Evolutionary conservation across 2,113 vertebrate genomes (phyloP), one percentile per base, ranked within the genome.

Genomic region (Peromyscus maniculatus): DNA sequence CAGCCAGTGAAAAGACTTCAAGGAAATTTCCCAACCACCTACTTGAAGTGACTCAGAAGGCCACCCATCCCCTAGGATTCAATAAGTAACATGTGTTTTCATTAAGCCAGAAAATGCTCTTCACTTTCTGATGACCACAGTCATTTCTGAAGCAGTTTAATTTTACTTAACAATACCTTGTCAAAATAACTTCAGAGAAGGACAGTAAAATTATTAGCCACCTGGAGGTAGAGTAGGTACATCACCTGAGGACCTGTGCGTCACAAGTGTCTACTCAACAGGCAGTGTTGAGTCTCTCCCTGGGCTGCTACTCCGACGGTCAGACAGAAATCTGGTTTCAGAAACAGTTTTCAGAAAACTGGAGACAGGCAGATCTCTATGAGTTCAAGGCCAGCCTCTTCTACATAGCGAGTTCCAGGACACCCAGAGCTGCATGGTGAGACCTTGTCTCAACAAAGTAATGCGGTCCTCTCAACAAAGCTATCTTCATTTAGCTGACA

Each of bases 11-110:
- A 43, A 55, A 72, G 52, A 91, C n/a, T 22, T n/a, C 9, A 91
- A 86, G 31, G 52, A 95, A 96, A 67, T 21, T 7, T 94, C 31
- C 87, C 77, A 94, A 71, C 33, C 62, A 59, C 55, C 71, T 83
- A 33, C 82, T 10, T 39, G 75, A 94, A 94, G 92, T 33, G 17
- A 90, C 13, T 77, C 22, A 75, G 39, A 62, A 16, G 59, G 43
- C 69, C 57, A 66, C 4, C 16, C 6, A 78, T 5, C 5, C 16
- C 12, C 28, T 59, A 62, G 31, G 84, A 69, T 36, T 92, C 28
- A 49, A 59, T 15, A 22, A 2, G 72, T 11, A 89, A 7, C n/a
- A 5, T 8, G 21, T 33, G 8, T 22, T 74, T 57, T 90, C 8
- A 55, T 80, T 62, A 86, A 89, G 57, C 19, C 4, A 26, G 43